A percentile compares a stretch with the other conserved stretches of the same genome.
Evolutionary conservation across 2,888 invertebrate genomes (phyloP).

Genomic region (Lypha dubia): DNA sequence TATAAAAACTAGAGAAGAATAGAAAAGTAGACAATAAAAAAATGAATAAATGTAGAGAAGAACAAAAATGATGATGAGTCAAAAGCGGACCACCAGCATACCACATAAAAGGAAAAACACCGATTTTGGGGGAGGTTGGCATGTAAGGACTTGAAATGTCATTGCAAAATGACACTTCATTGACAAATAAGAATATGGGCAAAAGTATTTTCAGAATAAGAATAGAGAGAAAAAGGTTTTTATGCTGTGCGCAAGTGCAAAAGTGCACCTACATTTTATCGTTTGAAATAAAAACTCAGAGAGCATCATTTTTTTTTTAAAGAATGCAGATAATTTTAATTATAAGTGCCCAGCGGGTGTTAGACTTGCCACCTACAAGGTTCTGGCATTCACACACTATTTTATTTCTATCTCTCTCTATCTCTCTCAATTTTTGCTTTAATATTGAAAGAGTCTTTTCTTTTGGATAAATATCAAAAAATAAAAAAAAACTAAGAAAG

Average conservation of each 20-base stretch:
- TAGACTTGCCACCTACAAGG: conserved; percentile 80
- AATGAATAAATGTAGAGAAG: neutral
- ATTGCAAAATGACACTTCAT: conserved; percentile 73
- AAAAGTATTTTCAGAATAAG: neutral
- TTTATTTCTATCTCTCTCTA: neutral
- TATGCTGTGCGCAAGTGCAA: conserved; percentile 35
- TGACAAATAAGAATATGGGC: conserved; percentile 72
- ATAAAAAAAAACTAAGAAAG: neutral
- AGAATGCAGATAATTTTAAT: conserved; percentile 74
- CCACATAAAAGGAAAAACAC: conserved; percentile 61
- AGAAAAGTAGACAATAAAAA: conserved; percentile 10
- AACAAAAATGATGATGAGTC: conserved; percentile 24
- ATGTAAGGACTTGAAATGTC: conserved; percentile 67
- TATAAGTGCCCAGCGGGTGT: conserved; percentile 82
- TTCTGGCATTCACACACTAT: conserved; percentile 30
- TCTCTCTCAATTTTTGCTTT: neutral
- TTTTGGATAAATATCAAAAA: conserved; percentile 13
- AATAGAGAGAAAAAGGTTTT: conserved; percentile 10
- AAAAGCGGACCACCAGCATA: conserved; percentile 64
- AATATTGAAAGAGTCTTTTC: conserved; percentile 7
- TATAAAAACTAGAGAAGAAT: neutral
- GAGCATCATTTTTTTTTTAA: neutral
- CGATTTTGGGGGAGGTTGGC: conserved; percentile 62
- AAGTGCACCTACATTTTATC: conserved; percentile 19
- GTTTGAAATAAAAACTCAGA: conserved; percentile 13